These are phyloP conservation scores for Glomeris marginata DNA, from an alignment of 2,888 invertebrate species.

Conservation along the genomic window DNA sequence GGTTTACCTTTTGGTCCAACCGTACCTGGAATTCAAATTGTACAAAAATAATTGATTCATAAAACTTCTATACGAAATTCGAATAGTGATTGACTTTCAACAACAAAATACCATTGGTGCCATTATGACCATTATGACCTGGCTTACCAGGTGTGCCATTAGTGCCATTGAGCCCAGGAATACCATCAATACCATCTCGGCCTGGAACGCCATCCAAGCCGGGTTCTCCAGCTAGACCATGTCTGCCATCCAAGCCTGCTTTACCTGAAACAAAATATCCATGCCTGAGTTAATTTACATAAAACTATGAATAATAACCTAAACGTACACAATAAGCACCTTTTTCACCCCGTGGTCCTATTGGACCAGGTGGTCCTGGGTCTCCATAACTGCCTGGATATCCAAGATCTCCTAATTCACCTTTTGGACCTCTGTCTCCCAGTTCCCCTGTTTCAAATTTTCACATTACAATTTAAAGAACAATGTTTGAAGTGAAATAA, in stretches of 20 bases:
- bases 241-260: conserved; percentile 64
- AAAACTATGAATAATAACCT: not conserved
- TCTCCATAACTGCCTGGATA: conserved; percentile 29
- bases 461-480: no score
- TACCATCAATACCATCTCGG: conserved; percentile 64
- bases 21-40: no score
- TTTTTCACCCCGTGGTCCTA: not conserved
- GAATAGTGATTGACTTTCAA: no score
- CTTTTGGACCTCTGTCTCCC: conserved; percentile 18
- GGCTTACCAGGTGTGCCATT: conserved; percentile 31
- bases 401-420: conserved; percentile 20
- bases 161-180: conserved; percentile 55
- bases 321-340: not conserved
- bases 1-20: no score
- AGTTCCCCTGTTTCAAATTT: conserved; percentile 31
- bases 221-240: conserved; percentile 80
- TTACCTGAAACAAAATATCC: conserved; percentile 20
- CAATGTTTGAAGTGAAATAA: not conserved
- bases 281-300: not conserved
- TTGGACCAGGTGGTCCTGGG: not conserved
- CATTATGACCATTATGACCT: conserved; percentile 25
- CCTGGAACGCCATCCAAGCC: conserved; percentile 70
- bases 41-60: no score
- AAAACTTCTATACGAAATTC: no score
- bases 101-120: no score